Conservation (phyloP, 2,888 invertebrate species). For the Amphipyra tragopoginis region DNA sequence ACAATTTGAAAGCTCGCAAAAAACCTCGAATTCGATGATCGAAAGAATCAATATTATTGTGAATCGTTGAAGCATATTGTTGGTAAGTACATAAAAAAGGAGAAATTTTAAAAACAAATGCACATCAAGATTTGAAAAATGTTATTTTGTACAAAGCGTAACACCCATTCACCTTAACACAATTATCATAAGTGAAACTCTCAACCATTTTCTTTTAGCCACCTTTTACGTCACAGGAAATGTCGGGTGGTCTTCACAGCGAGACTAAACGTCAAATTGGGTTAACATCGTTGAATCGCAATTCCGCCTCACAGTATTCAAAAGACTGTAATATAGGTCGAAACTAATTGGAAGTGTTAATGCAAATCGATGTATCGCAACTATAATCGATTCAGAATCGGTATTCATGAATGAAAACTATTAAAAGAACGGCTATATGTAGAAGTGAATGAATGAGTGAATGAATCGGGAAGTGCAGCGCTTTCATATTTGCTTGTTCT, state of each 20-base stretch:
- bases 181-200: neutral
- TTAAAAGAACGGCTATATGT: slow-evolving; percentile 56
- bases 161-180: no score
- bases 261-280: slow-evolving; percentile 32
- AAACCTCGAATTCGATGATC: no score
- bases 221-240: slow-evolving; percentile 18
- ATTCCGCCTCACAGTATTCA: slow-evolving; percentile 35
- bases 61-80: no score
- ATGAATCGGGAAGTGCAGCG: slow-evolving; percentile 40
- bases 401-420: slow-evolving; percentile 64
- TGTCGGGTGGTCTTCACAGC: slow-evolving; percentile 32
- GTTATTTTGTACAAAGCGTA: no score
- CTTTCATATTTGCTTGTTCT: slow-evolving; percentile 54
- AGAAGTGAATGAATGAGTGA: slow-evolving; percentile 60
- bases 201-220: slow-evolving; percentile 7
- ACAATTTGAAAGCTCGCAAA: no score
- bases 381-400: slow-evolving; percentile 51
- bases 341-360: slow-evolving; percentile 51
- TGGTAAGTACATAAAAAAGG: no score
- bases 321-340: slow-evolving; percentile 35
- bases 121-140: no score
- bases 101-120: no score
- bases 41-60: no score
- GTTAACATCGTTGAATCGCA: slow-evolving; percentile 37
- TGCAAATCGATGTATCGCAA: slow-evolving; percentile 51